Evolutionary conservation across 1,140 invertebrate genomes (phyloP).

Genomic region (Nixonia krombeini): DNA sequence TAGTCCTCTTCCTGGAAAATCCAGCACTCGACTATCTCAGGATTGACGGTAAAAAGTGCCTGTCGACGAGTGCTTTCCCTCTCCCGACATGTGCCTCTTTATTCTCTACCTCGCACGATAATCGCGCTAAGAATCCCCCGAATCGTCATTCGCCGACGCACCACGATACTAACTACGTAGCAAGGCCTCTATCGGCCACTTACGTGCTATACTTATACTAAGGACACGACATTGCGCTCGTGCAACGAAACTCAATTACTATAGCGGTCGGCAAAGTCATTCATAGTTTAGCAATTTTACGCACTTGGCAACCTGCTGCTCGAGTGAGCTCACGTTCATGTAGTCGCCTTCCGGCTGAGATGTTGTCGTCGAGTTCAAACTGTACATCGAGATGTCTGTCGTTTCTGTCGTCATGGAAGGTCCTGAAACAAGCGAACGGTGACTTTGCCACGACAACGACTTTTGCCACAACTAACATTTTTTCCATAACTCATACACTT

Average conservation of each 20-base stretch:
- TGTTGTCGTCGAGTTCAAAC: conserved; percentile 71
- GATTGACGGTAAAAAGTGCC: conserved; percentile 43
- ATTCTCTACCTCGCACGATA: conserved; percentile 17
- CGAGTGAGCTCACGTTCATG: conserved; percentile 64
- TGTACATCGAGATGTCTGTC: conserved; percentile 75
- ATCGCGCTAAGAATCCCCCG: conserved; percentile 13
- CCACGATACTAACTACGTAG: neutral
- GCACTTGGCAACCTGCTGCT: conserved; percentile 60
- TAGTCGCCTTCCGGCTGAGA: conserved; percentile 73
- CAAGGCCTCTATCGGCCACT: neutral
- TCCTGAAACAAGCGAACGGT: conserved; percentile 58
- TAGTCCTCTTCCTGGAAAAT: conserved; percentile 64
- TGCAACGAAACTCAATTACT: too few relatives aligned
- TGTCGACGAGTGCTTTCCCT: too few relatives aligned
- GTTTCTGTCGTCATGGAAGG: conserved; percentile 73
- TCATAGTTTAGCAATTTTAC: conserved; percentile 48
- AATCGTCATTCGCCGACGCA: conserved; percentile 18
- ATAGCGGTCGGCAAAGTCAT: conserved; percentile 3
- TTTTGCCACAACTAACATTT: too few relatives aligned
- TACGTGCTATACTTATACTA: neutral
- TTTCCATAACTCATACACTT: neutral
- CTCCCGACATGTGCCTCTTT: conserved; percentile 34
- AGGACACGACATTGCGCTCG: too few relatives aligned
- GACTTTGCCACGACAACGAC: neutral
- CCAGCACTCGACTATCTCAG: conserved; percentile 56